Conservation (phyloP, 2,113 vertebrate genomes). For the Phyllostomus discolor region DNA sequence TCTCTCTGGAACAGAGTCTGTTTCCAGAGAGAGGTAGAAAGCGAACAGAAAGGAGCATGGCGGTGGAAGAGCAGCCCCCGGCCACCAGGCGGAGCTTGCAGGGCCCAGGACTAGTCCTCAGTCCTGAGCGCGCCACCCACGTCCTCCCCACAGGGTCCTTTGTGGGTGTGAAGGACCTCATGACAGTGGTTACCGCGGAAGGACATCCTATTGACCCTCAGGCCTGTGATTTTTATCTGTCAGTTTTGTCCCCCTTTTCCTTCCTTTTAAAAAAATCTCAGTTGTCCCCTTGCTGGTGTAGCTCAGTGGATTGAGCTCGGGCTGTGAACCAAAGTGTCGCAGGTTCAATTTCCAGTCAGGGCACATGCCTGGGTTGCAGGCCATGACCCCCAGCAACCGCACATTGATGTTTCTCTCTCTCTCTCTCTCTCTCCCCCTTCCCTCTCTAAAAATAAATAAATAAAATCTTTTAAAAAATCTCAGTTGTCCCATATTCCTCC, state of each 20-base stretch:
- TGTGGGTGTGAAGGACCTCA: background rate
- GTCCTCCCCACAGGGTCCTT: background rate
- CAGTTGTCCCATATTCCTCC: background rate
- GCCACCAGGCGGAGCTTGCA: background rate
- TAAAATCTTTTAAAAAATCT: background rate
- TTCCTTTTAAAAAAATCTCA: background rate
- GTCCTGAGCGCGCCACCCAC: rapidly evolving
- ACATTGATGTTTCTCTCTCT: too few species aligned
- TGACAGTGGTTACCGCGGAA: too few species aligned
- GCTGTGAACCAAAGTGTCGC: too few species aligned
- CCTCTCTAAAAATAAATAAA: too few species aligned
- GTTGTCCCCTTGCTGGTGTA: too few species aligned
- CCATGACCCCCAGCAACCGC: too few species aligned
- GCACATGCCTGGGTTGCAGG: too few species aligned
- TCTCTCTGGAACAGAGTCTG: background rate
- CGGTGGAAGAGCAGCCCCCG: background rate
- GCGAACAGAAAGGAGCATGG: background rate
- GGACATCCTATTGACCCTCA: background rate
- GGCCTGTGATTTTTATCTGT: background rate
- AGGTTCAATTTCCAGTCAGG: too few species aligned
- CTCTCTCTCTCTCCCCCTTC: too few species aligned
- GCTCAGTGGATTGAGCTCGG: too few species aligned
- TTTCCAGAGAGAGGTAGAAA: background rate
- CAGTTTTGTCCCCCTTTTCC: background rate
- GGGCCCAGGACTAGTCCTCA: background rate